These are phyloP conservation scores for Parauchenoglanis punctatus DNA, from an alignment of 2,797 vertebrate genomes.

Conservation along the genomic window DNA sequence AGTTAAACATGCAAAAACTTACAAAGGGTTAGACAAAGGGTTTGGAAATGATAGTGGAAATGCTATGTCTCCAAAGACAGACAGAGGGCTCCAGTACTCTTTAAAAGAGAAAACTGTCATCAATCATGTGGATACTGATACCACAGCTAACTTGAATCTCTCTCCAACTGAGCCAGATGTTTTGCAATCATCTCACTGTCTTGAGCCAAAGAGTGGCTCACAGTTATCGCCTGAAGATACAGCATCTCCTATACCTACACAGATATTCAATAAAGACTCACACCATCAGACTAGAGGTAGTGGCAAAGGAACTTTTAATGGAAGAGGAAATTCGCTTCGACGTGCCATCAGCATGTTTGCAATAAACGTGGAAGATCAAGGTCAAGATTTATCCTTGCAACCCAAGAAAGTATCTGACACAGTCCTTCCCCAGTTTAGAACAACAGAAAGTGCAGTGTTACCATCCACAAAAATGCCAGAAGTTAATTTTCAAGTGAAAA, in stretches of 20 bases:
- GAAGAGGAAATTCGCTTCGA: constrained; percentile 63
- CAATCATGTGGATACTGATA: constrained; percentile 54
- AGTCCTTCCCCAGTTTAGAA: constrained; percentile 41
- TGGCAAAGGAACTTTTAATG: constrained; percentile 58
- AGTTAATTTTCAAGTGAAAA: constrained; percentile 41
- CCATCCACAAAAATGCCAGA: constrained; percentile 65
- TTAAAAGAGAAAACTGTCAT: constrained; percentile 54
- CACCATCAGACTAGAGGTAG: constrained; percentile 64
- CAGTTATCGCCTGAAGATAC: constrained; percentile 63
- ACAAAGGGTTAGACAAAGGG: constrained; percentile 60
- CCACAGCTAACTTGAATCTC: constrained; percentile 53
- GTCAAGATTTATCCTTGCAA: constrained; percentile 36
- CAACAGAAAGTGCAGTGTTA: constrained; percentile 57
- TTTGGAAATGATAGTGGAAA: constrained; percentile 41
- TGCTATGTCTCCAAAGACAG: constrained; percentile 42
- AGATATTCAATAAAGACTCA: constrained; percentile 59
- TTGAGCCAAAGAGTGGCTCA: constrained; percentile 48
- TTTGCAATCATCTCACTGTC: constrained; percentile 46
- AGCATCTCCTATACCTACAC: constrained; percentile 54
- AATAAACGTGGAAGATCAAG: constrained; percentile 55
- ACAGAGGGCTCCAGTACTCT: constrained; percentile 49
- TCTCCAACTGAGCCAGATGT: constrained; percentile 50
- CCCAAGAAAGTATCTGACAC: constrained; percentile 17
- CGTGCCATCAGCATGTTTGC: constrained; percentile 73
- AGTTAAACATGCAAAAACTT: constrained; percentile 38